Conservation (phyloP, 92 coral and sea anemone species). For the Chrysogorgia sp. region DNA sequence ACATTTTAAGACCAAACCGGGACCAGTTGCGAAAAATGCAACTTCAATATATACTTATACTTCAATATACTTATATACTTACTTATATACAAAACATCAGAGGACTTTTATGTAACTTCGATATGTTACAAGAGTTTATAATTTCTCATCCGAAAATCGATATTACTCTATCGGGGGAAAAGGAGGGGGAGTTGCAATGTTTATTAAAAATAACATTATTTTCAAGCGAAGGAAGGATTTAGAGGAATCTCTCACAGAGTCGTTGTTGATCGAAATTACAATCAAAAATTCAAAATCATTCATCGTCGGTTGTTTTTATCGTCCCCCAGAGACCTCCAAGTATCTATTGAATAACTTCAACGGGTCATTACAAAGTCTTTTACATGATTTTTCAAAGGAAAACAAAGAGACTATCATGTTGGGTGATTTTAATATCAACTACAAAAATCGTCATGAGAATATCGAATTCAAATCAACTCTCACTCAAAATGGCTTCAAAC, state of each 20-base stretch:
- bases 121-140: constrained; percentile 15
- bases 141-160: constrained; percentile 1
- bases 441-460: constrained; percentile 17
- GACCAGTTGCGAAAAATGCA: too few species aligned
- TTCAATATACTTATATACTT: too few species aligned
- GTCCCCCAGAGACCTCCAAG: constrained; percentile 11
- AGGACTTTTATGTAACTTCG: constrained; percentile 19
- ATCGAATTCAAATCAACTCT: constrained; percentile 17
- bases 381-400: constrained; percentile 11
- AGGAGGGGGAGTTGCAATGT: too few species aligned
- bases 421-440: constrained; percentile 22
- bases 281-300: constrained; percentile 6
- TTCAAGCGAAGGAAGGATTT: too few species aligned
- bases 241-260: too few species aligned
- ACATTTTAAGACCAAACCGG: too few species aligned
- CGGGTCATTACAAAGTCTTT: constrained; percentile 10
- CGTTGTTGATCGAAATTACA: constrained; percentile 9
- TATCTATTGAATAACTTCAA: neutral
- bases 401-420: constrained; percentile 15
- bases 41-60: too few species aligned
- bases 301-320: constrained; percentile 11
- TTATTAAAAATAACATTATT: too few species aligned
- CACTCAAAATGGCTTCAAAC: constrained; percentile 17
- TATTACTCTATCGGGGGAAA: neutral
- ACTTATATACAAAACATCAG: too few species aligned